Evolutionary conservation across 2,113 vertebrate species (phyloP), one percentile per base, ranked within the genome.

Genomic region (Tragelaphus scriptus): DNA sequence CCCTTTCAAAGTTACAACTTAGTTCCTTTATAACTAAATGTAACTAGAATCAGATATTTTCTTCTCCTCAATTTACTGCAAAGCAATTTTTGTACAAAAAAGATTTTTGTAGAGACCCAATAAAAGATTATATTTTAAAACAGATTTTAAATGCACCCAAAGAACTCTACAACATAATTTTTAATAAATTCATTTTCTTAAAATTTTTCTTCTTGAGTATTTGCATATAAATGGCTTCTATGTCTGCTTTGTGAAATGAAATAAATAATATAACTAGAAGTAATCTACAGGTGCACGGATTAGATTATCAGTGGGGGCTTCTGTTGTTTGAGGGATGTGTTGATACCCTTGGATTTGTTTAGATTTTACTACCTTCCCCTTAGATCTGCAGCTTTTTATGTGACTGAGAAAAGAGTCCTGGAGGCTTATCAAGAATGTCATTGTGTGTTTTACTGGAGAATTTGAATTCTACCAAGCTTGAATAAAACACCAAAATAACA

Each of bases 261-360:
- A 85, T 96, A 98, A 98, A 98, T 90, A 98, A 97, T 95, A n/a
- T 68, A 98, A 97, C 97, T 98, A 97, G 51, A 59, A 97, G 91
- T 75, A 96, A 97, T 96, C 55, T 81, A 97, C 87, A 97, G 47
- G 44, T 97, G 55, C 6, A 55, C 53, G 25, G 92, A 14, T 49
- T 55, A 96, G 95, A 97, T 97, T 88, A 98, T 71, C 90, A 93
- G 90, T 7, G 26, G 55, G n/a, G 19, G 28, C 55, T 94, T 94
- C 40, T 91, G 13, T 23, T 95, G 92, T 98, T 56, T 94, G 40
- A 80, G 47, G 95, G 91, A 85, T 36, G 68, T 80, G 13, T 93
- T 95, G 82, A 30, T 81, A 65, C 21, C 51, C 53, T 47, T 75
- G 85, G 32, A 97, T 94, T 94, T 97, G 51, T 97, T 98, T 97